Conservation (phyloP, 2,797 vertebrate genomes). For the Mionectes olivaceus region DNA sequence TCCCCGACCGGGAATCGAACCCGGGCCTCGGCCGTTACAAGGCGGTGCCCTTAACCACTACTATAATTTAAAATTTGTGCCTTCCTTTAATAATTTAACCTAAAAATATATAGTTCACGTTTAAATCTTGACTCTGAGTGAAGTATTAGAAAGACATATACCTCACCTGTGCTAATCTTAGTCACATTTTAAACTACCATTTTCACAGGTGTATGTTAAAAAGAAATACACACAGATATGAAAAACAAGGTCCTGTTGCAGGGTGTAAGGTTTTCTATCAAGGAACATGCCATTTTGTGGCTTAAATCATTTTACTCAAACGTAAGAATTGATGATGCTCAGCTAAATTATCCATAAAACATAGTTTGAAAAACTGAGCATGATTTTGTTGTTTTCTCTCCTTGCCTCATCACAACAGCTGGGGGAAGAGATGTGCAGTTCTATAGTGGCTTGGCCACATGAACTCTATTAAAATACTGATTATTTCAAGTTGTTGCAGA, state of each 20-base stretch:
- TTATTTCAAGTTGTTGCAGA: conserved; percentile 14
- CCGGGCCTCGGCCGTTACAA: too few relatives aligned
- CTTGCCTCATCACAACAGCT: background rate
- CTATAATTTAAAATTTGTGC: background rate
- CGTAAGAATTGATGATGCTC: background rate
- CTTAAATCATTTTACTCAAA: background rate
- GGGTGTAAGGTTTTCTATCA: background rate
- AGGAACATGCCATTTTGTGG: background rate
- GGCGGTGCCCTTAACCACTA: too few relatives aligned
- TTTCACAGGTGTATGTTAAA: background rate
- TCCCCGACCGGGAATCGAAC: too few relatives aligned
- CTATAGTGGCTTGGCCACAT: background rate
- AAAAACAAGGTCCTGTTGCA: background rate
- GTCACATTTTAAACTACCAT: background rate
- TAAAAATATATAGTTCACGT: background rate
- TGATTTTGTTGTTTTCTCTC: background rate
- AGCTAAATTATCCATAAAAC: background rate
- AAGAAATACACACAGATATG: background rate
- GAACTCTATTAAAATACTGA: conserved; percentile 20
- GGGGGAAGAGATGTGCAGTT: background rate
- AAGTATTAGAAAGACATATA: background rate
- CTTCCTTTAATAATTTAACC: background rate
- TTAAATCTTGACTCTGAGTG: background rate
- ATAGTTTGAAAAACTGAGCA: background rate
- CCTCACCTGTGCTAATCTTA: background rate